Evolutionary conservation across 2,888 invertebrate genomes (phyloP).

Genomic region (Idaea aversata): DNA sequence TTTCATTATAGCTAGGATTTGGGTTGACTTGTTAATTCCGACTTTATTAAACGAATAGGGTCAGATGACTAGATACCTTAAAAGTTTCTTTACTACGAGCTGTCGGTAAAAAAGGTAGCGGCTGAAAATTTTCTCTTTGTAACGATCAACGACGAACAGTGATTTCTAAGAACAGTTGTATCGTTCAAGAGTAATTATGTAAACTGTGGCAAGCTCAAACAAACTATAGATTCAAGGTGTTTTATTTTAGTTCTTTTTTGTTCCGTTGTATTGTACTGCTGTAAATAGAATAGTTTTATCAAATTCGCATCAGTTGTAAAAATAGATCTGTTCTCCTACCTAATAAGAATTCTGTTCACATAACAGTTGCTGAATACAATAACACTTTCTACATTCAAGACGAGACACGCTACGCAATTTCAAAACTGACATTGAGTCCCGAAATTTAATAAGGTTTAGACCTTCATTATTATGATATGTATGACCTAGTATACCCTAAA

Average conservation of each 20-base stretch:
- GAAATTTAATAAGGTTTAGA: conserved; percentile 2
- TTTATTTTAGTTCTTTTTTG: background rate
- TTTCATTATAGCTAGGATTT: background rate
- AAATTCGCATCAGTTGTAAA: too few relatives aligned
- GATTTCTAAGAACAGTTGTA: too few relatives aligned
- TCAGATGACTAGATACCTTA: background rate
- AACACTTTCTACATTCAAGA: background rate
- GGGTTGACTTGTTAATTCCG: conserved; percentile 5
- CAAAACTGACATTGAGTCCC: conserved; percentile 2
- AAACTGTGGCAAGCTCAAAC: too few relatives aligned
- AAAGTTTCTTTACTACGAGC: background rate
- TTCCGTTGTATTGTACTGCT: too few relatives aligned
- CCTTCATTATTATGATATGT: conserved; percentile 15
- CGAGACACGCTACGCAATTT: background rate
- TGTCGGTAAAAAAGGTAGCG: too few relatives aligned
- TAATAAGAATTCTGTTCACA: background rate
- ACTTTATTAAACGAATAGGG: conserved; percentile 4
- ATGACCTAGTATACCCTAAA: conserved; percentile 20
- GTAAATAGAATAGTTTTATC: too few relatives aligned
- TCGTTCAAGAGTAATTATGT: too few relatives aligned
- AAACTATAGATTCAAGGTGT: background rate
- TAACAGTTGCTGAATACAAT: background rate
- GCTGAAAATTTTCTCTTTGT: too few relatives aligned
- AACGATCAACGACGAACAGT: too few relatives aligned
- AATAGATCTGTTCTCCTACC: too few relatives aligned